A percentile compares a stretch with the other conserved stretches of the same genome.
Evolutionary conservation across 2,113 vertebrate species (phyloP).

Genomic region (Megaceryle maxima): DNA sequence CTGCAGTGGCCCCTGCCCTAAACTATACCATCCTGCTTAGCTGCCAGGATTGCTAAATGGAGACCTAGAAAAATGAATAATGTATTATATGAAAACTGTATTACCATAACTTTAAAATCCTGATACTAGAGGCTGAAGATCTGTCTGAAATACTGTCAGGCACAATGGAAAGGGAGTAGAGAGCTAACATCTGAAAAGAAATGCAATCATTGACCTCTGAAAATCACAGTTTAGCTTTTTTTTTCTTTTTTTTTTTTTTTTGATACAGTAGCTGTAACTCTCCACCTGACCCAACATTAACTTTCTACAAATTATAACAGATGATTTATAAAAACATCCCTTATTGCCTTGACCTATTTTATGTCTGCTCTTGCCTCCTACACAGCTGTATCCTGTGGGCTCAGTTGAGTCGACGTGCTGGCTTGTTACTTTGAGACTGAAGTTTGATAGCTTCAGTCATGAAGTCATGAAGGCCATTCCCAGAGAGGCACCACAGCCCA

Average conservation of each 20-base stretch:
- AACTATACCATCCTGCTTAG: constrained; percentile 14
- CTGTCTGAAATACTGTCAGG: background rate
- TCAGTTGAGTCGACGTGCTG: background rate
- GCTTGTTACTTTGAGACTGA: background rate
- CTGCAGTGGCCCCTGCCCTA: constrained; percentile 36
- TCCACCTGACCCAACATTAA: background rate
- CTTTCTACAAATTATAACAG: background rate
- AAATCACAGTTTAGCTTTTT: background rate
- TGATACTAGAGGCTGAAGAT: background rate
- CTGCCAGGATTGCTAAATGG: background rate
- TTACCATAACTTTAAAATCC: constrained; percentile 6
- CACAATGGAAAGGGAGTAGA: background rate
- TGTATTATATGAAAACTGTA: background rate
- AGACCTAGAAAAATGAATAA: constrained; percentile 26
- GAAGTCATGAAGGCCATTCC: background rate
- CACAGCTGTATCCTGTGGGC: background rate
- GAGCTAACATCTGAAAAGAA: background rate
- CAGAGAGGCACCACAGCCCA: background rate
- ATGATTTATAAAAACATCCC: background rate
- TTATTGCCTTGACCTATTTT: background rate
- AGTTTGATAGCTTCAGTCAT: background rate
- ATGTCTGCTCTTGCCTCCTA: background rate
- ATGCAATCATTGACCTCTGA: background rate
- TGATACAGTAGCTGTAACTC: background rate
- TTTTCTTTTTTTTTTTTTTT: background rate